Conservation (phyloP, 2,888 invertebrate genomes). For the Dioctria linearis region DNA sequence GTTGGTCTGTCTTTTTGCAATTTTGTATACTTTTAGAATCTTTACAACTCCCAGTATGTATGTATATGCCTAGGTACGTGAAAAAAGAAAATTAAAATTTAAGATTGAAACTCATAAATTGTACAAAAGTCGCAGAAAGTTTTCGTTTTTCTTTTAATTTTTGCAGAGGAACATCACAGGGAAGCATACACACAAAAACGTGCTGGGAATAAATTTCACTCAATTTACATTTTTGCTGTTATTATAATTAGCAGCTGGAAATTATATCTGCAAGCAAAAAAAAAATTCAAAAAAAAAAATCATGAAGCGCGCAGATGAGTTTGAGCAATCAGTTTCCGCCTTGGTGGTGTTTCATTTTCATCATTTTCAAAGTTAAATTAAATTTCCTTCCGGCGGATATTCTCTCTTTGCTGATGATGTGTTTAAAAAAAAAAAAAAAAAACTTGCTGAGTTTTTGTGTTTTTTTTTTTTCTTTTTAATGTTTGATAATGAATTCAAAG, state of each 20-base stretch:
- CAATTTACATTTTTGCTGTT: slow-evolving; percentile 13
- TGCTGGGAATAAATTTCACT: slow-evolving; percentile 19
- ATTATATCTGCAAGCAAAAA: neutral
- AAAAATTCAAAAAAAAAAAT: neutral
- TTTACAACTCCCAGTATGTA: neutral
- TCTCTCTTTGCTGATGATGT: neutral
- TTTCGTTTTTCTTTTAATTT: neutral
- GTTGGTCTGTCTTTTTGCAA: neutral
- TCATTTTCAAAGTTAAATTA: slow-evolving; percentile 13
- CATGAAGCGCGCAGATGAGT: neutral
- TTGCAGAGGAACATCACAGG: neutral
- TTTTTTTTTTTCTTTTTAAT: neutral
- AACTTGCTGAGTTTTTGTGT: neutral
- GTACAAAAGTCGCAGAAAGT: neutral
- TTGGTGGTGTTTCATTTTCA: neutral
- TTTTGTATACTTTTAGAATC: neutral
- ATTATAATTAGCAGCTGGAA: slow-evolving; percentile 10
- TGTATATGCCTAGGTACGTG: no score
- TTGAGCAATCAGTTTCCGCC: slow-evolving; percentile 4
- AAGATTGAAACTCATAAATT: neutral
- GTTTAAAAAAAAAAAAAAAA: no score
- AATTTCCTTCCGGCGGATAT: slow-evolving; percentile 6
- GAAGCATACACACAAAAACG: slow-evolving; percentile 3
- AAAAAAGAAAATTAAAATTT: no score
- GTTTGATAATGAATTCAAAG: neutral